Evolutionary conservation across 2,888 invertebrate species (phyloP), one percentile per base, ranked within the genome.

Genomic region (Coleophora deauratella): DNA sequence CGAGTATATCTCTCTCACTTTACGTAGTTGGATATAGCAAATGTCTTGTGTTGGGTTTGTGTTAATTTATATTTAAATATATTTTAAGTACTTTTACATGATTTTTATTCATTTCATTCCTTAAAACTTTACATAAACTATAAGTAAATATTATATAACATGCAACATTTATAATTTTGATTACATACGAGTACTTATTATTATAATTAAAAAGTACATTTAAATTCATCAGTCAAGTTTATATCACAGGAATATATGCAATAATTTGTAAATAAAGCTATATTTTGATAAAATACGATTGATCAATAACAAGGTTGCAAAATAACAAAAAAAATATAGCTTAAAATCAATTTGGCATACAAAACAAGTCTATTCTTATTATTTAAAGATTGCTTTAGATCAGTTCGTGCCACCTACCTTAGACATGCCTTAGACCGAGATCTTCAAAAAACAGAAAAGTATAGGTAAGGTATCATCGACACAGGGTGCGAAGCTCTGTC

Each of bases 1-100:
- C n/a, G n/a, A n/a, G 59, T 81, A 72, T 75, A n/a, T 79, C 72
- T 76, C 71, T 78, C 72, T 76, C 68, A 72, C 72, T 57, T 65
- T 72, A 66, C 66, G 66, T 75, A 70, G 60, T 76, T 72, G 70
- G 68, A 61, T 65, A 64, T 72, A 74, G 72, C 73, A 76, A 77
- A 81, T 78, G 70, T 79, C 67, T 74, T 82, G 79, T 84, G 80
- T 82, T 84, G 85, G 85, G 82, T 80, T 79, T 74, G 72, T 73
- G 73, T 79, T 85, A 77, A 82, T 80, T 85, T 84, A 84, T 84
- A 82, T 71, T 81, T 81, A 81, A 82, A 75, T 73, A 50, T 77
- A 79, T 79, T 80, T 80, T 77, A 80, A 80, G 73, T 59, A 62
- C 40, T 37, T 21, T 21, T 40, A 10, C 13, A 2, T 38, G 35